These are phyloP conservation scores for Catajapyx aquilonaris DNA, from an alignment of 1,140 invertebrate species.

Conservation along the genomic window DNA sequence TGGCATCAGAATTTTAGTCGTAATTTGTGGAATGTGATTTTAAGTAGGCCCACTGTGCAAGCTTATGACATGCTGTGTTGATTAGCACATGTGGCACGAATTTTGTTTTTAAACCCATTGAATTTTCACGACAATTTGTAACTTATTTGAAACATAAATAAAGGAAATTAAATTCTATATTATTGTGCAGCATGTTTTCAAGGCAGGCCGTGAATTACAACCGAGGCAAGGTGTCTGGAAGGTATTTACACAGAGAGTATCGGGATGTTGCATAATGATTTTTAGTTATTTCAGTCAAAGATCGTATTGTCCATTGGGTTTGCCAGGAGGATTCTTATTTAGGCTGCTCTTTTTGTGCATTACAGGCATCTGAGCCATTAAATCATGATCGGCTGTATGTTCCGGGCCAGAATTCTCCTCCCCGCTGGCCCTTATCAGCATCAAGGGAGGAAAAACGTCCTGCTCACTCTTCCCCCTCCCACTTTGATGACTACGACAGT, in stretches of 20 bases:
- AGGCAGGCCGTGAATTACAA: no score
- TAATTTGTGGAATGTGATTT: no score
- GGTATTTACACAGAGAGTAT: background rate
- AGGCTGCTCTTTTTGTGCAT: conserved; percentile 8
- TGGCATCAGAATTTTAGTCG: no score
- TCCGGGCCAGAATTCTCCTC: conserved; percentile 18
- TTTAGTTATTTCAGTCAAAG: conserved; percentile 5
- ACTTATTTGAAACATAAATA: no score
- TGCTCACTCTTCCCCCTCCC: conserved; percentile 15
- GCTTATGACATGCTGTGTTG: no score
- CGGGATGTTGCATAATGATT: conserved; percentile 1
- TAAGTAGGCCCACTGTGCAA: no score
- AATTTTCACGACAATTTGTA: no score
- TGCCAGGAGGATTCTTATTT: conserved; percentile 2
- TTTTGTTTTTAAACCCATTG: no score
- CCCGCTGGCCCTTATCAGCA: conserved; percentile 20
- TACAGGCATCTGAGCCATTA: conserved; percentile 9
- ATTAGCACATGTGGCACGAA: no score
- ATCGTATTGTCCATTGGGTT: conserved; percentile 6
- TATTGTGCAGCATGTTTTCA: no score
- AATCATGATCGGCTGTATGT: conserved; percentile 18
- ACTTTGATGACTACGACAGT: conserved; percentile 21
- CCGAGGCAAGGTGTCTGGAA: conserved; percentile 8
- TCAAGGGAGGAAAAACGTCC: conserved; percentile 28
- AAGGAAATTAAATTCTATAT: no score